Base-by-base conservation (phyloP, 2,797 vertebrate genomes). In the Ibycter americanus region DNA sequence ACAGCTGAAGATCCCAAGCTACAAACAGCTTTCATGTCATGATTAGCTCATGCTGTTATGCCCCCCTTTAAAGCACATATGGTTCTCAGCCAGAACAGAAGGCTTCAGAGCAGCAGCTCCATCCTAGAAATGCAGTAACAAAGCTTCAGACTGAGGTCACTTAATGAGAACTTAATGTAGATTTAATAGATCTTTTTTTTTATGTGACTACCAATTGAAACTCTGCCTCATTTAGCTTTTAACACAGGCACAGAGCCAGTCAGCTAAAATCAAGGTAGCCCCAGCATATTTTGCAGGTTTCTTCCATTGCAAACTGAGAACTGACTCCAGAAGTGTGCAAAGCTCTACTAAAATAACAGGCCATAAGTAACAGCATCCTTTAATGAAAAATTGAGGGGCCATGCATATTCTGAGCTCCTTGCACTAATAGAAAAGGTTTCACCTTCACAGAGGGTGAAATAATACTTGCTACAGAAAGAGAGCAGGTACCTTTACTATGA, bases 121-220 rank as follows among this genome's bases (percentile, higher is more conserved):
- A 81, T 63, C 67, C 63, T 74, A 80, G 47, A 95, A 96, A 96
- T 26, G 54, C 21, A 83, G 65, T 36, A 92, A 34, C 65, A 93
- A 93, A 83, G 84, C 68, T 84, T 77, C 72, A 93, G 83, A 77
- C 29, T 0, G 3, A 91, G 84, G 93, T 91, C 87, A 93, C 83
- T 90, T 89, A 87, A 96, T 93, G 86, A 95, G 87, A 92, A 90
- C 34, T 89, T 97, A 95, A 96, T 96, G 86, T 42, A 80, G 63
- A 76, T 92, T 96, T 95, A 96, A 97, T 94, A 89, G 85, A 79
- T 38, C 5, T 65, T 72, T 91, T 80, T 80, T 95, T 84, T 78
- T 26, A 83, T 84, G 76, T 61, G 47, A 74, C 58, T 89, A 81
- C 34, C 86, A 88, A 27, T 38, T 88, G 87, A 77, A 95, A 97